Evolutionary conservation across 2,113 vertebrate genomes (phyloP).

Genomic region (Microcebus ravelobensis): DNA sequence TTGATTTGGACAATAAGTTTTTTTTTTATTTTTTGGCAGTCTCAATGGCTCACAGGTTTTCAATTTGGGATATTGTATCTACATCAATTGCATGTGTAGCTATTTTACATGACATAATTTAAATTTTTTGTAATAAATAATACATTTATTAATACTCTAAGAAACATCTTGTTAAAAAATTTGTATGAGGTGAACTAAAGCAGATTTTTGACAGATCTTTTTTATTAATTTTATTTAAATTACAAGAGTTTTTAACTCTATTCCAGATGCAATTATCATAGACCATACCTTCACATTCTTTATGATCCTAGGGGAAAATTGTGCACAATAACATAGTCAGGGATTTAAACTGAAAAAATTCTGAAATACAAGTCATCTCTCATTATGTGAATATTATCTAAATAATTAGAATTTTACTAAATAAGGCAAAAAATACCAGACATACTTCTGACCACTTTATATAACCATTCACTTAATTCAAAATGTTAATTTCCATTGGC

Average conservation of each 20-base stretch:
- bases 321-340: background rate
- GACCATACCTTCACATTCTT: background rate
- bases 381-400: background rate
- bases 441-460: background rate
- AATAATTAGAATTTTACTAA: conserved; percentile 51
- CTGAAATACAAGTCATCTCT: conserved; percentile 8
- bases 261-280: conserved; percentile 13
- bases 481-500: conserved; percentile 19
- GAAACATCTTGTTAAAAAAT: background rate
- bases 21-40: background rate
- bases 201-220: conserved; percentile 17
- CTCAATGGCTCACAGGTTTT: background rate
- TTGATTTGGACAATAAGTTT: background rate
- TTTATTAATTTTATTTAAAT: conserved; percentile 56
- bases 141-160: background rate
- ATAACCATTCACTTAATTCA: background rate
- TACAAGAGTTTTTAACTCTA: conserved; percentile 27
- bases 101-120: conserved; percentile 7
- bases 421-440: background rate
- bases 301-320: background rate
- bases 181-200: background rate
- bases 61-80: background rate
- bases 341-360: conserved; percentile 33
- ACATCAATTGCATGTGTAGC: background rate
- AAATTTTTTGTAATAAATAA: conserved; percentile 23